A percentile compares a stretch with the other conserved stretches of the same genome.
Evolutionary conservation across 2,797 vertebrate genomes (phyloP).

Genomic region (Gephyroberyx darwinii): DNA sequence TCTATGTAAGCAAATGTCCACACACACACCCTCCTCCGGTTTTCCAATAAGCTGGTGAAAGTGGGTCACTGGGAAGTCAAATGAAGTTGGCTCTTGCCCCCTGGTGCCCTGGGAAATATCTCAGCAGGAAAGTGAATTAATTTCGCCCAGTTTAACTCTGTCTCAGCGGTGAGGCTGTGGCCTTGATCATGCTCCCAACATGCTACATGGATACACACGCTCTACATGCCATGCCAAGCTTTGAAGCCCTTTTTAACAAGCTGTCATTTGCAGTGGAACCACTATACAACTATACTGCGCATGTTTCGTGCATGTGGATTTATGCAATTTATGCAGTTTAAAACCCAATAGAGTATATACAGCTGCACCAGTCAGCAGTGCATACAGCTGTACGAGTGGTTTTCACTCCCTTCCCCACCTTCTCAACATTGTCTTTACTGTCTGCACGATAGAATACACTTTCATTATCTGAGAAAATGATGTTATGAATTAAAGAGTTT

Average conservation of each 20-base stretch:
- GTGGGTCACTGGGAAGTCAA: conserved; percentile 84
- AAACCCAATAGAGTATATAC: conserved; percentile 2
- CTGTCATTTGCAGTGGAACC: conserved; percentile 50
- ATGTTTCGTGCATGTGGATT: conserved; percentile 45
- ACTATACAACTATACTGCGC: conserved; percentile 32
- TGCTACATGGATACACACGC: conserved; percentile 53
- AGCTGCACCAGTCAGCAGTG: not conserved
- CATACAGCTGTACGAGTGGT: not conserved
- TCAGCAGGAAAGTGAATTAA: conserved; percentile 82
- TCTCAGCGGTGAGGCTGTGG: conserved; percentile 73
- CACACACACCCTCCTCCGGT: conserved; percentile 54
- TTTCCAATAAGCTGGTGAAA: conserved; percentile 76
- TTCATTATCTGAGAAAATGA: not conserved
- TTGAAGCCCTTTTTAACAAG: conserved; percentile 55
- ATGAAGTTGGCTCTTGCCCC: conserved; percentile 83
- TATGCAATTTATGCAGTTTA: conserved; percentile 9
- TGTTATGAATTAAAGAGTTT: not conserved
- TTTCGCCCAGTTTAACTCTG: conserved; percentile 81
- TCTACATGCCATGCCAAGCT: conserved; percentile 42
- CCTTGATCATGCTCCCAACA: conserved; percentile 76
- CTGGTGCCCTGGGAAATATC: conserved; percentile 82
- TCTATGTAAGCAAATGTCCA: conserved; percentile 50
- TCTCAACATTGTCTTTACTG: not conserved
- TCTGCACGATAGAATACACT: not conserved
- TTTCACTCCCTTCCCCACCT: conserved; percentile 13